A percentile compares a stretch with the other conserved stretches of the same genome.
phyloP scores from a whole-genome alignment of 2,888 invertebrate species.

The Axea sp. region DNA sequence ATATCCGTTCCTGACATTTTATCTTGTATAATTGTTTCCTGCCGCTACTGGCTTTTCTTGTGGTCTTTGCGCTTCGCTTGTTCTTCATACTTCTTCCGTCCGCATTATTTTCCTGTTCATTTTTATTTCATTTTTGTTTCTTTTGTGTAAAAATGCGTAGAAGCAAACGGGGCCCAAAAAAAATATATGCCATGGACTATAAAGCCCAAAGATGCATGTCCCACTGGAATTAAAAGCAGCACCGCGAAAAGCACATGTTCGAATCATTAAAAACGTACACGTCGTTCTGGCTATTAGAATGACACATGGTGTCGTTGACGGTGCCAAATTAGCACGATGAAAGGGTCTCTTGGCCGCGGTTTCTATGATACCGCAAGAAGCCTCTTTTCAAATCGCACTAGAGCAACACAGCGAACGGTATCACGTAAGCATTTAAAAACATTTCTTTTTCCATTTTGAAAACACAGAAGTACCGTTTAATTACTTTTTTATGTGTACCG shows the following conservation, averaged over 20 bases:
- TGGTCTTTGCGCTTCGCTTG: conserved; percentile 58
- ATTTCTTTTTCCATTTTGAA: conserved; percentile 14
- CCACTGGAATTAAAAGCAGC: conserved; percentile 71
- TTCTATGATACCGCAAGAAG: neutral
- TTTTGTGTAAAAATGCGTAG: no score
- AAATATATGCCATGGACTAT: conserved; percentile 68
- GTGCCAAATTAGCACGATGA: conserved; percentile 77
- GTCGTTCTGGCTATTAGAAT: conserved; percentile 76
- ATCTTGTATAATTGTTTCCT: conserved; percentile 60
- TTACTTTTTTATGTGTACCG: conserved; percentile 13
- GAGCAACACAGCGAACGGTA: neutral
- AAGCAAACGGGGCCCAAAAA: conserved; percentile 57
- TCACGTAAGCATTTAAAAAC: conserved; percentile 24
- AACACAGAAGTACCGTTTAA: conserved; percentile 21
- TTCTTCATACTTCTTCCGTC: conserved; percentile 33
- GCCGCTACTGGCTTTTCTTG: conserved; percentile 47
- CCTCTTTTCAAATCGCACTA: conserved; percentile 21
- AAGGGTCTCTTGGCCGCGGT: conserved; percentile 62
- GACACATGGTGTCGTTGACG: conserved; percentile 77
- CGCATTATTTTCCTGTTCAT: conserved; percentile 9
- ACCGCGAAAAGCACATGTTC: conserved; percentile 65
- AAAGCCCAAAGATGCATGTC: conserved; percentile 71
- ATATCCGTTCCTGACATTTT: conserved; percentile 54
- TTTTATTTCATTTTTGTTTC: conserved; percentile 37
- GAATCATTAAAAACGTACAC: conserved; percentile 72